Percentiles rank a stretch among this genome's conserved stretches.
Conservation (phyloP, 92 coral and sea anemone species). For the Zoanthus solanderi region DNA sequence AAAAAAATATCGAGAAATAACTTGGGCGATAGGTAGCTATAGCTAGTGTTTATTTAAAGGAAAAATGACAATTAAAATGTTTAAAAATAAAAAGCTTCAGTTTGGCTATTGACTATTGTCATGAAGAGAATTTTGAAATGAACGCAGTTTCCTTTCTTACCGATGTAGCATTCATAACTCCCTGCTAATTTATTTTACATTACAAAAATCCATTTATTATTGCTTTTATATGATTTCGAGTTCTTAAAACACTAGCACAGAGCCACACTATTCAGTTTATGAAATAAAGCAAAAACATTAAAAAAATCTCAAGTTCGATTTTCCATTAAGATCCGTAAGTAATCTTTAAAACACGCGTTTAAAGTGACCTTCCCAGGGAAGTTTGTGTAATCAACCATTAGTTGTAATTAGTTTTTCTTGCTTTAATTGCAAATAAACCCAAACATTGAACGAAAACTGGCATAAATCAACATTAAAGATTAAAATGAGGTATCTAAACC, state of each 20-base stretch:
- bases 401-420: conserved; percentile 44
- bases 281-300: background rate
- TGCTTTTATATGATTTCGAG: no score
- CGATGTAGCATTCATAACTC: no score
- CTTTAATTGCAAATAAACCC: conserved; percentile 70
- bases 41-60: no score
- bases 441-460: conserved; percentile 54
- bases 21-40: no score
- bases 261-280: background rate
- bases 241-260: no score
- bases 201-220: no score
- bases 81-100: no score
- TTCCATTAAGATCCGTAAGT: background rate
- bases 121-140: no score
- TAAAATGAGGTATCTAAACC: conserved; percentile 17
- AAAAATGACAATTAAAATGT: background rate
- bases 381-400: conserved; percentile 49
- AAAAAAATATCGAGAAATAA: no score
- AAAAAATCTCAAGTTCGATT: background rate
- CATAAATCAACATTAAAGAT: conserved; percentile 39
- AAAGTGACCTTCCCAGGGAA: background rate
- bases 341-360: background rate
- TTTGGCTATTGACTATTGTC: no score
- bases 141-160: no score
- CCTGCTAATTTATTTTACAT: no score